Base-by-base conservation (phyloP, 2,113 vertebrate genomes). In the Sula dactylatra region DNA sequence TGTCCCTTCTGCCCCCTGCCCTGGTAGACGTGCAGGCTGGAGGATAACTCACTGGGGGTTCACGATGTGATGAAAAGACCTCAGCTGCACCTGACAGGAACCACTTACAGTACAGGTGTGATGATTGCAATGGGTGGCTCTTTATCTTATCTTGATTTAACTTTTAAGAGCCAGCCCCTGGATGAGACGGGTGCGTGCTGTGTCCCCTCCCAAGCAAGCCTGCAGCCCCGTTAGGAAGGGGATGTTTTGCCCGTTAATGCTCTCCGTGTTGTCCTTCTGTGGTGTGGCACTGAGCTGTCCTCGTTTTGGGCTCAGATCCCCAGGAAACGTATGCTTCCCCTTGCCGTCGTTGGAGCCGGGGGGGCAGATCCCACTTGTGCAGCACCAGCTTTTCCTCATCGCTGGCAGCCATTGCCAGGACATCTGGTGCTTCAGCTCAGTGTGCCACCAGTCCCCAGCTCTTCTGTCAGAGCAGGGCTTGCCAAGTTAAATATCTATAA, bases 141-240 rank as follows among this genome's bases (percentile, higher is more conserved):
- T 26, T 36, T 16, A 4, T 11, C 69, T 36, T 22, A 31, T 26
- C 38, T 7, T n/a, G 56, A 2, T 19, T 50, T 44, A n/a, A n/a
- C 69, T 32, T 32, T 20, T 16, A 8, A 18, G 21, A 54, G 29
- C 22, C 36, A 20, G 20, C 18, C 26, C 17, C 0, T 1, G 21
- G 55, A 16, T 3, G 55, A 17, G 70, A 6, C 0, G 6, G n/a
- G 32, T 1, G 2, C 4, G 1, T 45, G 65, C 32, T 3, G 11
- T 12, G 47, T 44, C 49, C n/a, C 17, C 40, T 67, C 16, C 54
- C 0, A 3, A 14, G 4, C 62, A 5, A 34, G 26, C 55, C 22
- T 4, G 8, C 45, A 25, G 50, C 40, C 40, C 38, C 1, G 0
- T 4, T 13, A 1, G 6, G 29, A 38, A 22, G 38, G 26, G 10